Evolutionary conservation across 2,113 vertebrate genomes (phyloP), one percentile per base, ranked within the genome.

Genomic region (Aphyosemion australe): DNA sequence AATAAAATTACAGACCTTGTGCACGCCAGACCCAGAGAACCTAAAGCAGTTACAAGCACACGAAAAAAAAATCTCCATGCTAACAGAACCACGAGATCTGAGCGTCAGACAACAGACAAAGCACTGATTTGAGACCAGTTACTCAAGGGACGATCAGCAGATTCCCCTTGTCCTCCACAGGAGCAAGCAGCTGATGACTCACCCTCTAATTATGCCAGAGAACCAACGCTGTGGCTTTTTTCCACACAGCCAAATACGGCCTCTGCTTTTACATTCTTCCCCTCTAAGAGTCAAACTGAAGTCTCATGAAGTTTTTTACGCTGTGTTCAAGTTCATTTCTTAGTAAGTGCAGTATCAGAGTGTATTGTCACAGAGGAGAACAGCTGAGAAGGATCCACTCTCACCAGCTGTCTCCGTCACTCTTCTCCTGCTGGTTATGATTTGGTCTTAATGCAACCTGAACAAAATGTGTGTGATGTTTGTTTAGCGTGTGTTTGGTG

Each of bases 141-240:
- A 64, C 65, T 62, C 41, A 1, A 58, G 76, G 66, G 73, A 31
- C 3, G 60, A 71, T 87, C 86, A 90, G 79, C 78, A 82, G 84
- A 82, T 80, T 83, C 6, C 61, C 45, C 26, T 21, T 69, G 59
- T 64, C 31, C 62, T 74, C 61, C 61, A 50, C 56, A 69, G 57
- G 15, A 82, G 72, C 75, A 66, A 54, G 70, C 80, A n/a, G 80
- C 46, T 34, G 80, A 83, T 91, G 87, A 88, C 86, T 90, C 90
- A 89, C 51, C 56, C 75, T 65, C 12, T 59, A 82, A 37, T 74
- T 70, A 89, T 85, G 79, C 76, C 67, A 62, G 56, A 21, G 46
- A 79, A 80, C 68, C 57, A 65, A 69, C 57, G 50, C 20, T 54
- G n/a, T 43, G 31, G 6, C 14, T 42, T 80, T 66, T 59, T 56